phyloP scores from a whole-genome alignment of 30 jellyfish, hydroid and myxozoan genomes.

The Mastigias papua region DNA sequence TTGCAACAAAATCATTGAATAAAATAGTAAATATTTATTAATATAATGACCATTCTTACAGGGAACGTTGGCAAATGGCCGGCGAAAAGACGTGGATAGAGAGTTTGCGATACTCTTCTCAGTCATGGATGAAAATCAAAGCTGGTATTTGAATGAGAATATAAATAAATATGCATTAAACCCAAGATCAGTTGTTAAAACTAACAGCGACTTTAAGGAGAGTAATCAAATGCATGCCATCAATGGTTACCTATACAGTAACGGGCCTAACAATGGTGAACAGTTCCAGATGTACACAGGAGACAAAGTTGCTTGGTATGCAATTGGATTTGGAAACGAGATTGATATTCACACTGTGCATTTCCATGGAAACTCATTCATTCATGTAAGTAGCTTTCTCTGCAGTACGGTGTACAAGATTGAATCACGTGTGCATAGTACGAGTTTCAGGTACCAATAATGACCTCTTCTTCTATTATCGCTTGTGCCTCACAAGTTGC shows the following conservation, averaged over 20 bases:
- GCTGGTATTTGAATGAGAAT: slow-evolving; percentile 78
- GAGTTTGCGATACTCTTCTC: slow-evolving; percentile 65
- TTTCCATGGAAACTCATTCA: slow-evolving; percentile 74
- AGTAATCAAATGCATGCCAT: slow-evolving; percentile 76
- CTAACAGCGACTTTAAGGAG: slow-evolving; percentile 46
- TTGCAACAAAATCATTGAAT: too few relatives aligned
- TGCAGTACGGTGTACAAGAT: neutral
- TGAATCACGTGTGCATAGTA: too few relatives aligned
- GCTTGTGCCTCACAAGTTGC: too few relatives aligned
- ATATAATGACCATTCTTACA: neutral
- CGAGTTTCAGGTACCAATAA: too few relatives aligned
- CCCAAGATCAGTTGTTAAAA: slow-evolving; percentile 47
- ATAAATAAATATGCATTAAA: slow-evolving; percentile 36
- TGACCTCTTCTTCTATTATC: too few relatives aligned
- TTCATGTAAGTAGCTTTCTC: slow-evolving; percentile 42
- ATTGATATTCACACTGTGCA: slow-evolving; percentile 78
- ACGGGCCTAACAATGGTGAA: slow-evolving; percentile 65
- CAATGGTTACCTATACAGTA: slow-evolving; percentile 69
- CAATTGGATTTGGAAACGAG: slow-evolving; percentile 72
- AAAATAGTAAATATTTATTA: too few relatives aligned
- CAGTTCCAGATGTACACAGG: slow-evolving; percentile 54
- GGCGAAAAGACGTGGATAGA: slow-evolving; percentile 49
- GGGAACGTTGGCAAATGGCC: slow-evolving; percentile 64
- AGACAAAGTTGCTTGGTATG: slow-evolving; percentile 73
- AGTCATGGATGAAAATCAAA: slow-evolving; percentile 67